phyloP scores from a whole-genome alignment of 2,797 vertebrate species.

The Catharus ustulatus region DNA sequence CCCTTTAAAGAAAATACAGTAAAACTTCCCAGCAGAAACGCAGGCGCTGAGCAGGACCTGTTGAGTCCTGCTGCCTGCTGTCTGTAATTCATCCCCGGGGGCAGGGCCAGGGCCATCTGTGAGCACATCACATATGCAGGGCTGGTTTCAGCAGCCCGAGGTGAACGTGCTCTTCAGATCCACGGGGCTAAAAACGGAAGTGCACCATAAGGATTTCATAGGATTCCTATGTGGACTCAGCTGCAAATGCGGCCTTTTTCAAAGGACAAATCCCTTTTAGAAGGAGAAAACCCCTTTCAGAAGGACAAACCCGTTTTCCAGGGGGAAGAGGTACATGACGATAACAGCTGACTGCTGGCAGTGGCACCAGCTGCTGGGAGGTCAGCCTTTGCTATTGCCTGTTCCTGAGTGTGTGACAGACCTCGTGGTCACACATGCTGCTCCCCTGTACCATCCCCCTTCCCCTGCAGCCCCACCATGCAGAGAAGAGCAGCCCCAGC shows the following conservation, averaged over 20 bases:
- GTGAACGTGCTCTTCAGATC: background rate
- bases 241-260: background rate
- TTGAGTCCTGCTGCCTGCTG: conserved; percentile 24
- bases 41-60: conserved; percentile 22
- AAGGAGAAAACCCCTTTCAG: background rate
- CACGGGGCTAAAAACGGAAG: background rate
- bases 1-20: background rate
- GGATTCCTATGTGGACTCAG: background rate
- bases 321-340: background rate
- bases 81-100: background rate
- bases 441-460: background rate
- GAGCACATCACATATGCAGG: background rate
- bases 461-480: background rate
- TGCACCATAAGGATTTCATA: background rate
- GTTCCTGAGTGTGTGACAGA: background rate
- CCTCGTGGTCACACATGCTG: background rate
- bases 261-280: background rate
- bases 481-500: background rate
- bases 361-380: background rate
- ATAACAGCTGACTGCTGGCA: background rate
- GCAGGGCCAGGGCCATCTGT: background rate
- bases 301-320: background rate
- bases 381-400: background rate
- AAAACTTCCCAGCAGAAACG: background rate
- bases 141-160: background rate